A percentile compares a stretch with the other conserved stretches of the same genome.
These are phyloP conservation scores for Trachelus stipa DNA, from an alignment of 2,888 invertebrate species.

Conservation along the genomic window DNA sequence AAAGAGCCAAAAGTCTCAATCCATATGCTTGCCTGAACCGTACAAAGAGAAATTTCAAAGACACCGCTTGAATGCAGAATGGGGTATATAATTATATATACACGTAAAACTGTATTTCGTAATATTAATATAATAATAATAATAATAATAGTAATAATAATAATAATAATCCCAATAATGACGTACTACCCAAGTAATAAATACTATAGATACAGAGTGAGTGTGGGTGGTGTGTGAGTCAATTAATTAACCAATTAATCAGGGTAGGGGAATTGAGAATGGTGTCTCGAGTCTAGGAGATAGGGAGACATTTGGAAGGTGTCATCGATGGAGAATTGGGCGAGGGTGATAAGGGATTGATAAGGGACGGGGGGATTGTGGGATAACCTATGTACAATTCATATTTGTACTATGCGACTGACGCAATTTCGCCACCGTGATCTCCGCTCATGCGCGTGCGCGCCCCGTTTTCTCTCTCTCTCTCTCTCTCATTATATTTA, in stretches of 20 bases:
- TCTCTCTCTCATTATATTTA: conserved; percentile 34
- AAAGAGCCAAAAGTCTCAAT: neutral
- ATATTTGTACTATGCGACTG: conserved; percentile 66
- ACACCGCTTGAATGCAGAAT: conserved; percentile 49
- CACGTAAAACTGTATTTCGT: conserved; percentile 65
- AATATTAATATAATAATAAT: conserved; percentile 54
- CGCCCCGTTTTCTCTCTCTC: conserved; percentile 45
- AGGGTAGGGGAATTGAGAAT: conserved; percentile 20
- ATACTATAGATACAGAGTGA: conserved; percentile 67
- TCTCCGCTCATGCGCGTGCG: conserved; percentile 46
- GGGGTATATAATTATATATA: conserved; percentile 59
- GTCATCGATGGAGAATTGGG: neutral
- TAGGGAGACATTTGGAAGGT: neutral
- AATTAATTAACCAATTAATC: conserved; percentile 60
- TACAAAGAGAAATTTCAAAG: conserved; percentile 12
- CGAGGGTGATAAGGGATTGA: conserved; percentile 24
- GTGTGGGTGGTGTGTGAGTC: conserved; percentile 61
- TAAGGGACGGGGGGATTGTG: conserved; percentile 26
- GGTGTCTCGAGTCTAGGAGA: neutral
- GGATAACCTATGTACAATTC: conserved; percentile 64
- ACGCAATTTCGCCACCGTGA: conserved; percentile 56
- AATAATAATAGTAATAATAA: conserved; percentile 50
- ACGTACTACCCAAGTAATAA: conserved; percentile 67
- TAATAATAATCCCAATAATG: conserved; percentile 66
- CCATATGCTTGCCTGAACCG: neutral